Evolutionary conservation across 2,888 invertebrate species (phyloP), one percentile per base, ranked within the genome.

Genomic region (Deilephila elpenor): DNA sequence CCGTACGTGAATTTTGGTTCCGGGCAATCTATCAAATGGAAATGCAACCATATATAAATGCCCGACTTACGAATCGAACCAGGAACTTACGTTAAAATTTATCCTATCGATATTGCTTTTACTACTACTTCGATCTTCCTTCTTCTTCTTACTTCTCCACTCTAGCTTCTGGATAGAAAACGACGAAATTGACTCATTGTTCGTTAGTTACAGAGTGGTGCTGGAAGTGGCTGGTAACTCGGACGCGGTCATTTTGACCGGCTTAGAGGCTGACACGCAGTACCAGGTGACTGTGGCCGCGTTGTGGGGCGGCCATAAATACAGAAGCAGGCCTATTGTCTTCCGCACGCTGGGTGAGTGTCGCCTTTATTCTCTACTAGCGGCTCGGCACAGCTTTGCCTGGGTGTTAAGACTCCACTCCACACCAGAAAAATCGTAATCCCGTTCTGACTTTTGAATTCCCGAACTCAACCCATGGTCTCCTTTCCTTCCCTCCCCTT

Each of bases 121-220:
- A 2, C 19, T 61, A 20, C 11, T 20, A 71, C 53, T 20, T 44
- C 11, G 7, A 25, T 20, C 61, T 51, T 71, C 37, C 34, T 80
- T 78, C 79, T 83, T 83, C 86, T 86, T 83, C 79, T 80, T 88
- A 56, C 87, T 86, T 88, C 83, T 84, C 79, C 81, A 82, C 80
- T 78, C 77, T 78, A 76, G 84, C 91, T 87, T 92, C 86, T 78
- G 76, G 85, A 85, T 86, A 85, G 86, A 91, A 86, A 88, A 86
- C 93, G 83, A 90, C 87, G 93, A 93, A 91, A 93, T 95, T 96
- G 95, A 96, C 95, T 95, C 94, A 95, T 93, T 84, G 88, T 83
- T 88, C 93, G 95, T 97, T 97, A 98, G 98, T 98, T 98, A 97
- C 97, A 98, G 98, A 96, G 97, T 98, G 96, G 98, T 98, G 95